A percentile compares a stretch with the other conserved stretches of the same genome.
phyloP scores from a whole-genome alignment of 2,888 invertebrate species.

The Pteria penguin region DNA sequence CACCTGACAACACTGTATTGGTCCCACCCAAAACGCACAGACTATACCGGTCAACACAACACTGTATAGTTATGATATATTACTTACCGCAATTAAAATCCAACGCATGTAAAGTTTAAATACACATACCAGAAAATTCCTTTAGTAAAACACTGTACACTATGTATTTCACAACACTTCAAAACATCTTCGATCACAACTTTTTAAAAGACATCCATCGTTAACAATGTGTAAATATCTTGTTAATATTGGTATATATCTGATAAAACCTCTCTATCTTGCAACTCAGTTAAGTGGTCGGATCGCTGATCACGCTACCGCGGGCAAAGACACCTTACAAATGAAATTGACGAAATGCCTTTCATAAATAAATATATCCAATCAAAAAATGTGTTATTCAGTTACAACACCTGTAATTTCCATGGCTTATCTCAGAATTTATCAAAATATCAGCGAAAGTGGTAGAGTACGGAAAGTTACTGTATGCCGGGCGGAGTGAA shows the following conservation, averaged over 20 bases:
- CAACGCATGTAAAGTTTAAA: no score
- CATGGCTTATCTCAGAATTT: background rate
- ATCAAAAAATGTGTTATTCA: background rate
- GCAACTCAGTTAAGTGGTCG: background rate
- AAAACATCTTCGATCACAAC: no score
- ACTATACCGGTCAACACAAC: no score
- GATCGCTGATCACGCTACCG: background rate
- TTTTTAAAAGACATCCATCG: background rate
- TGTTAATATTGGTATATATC: background rate
- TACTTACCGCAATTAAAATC: no score
- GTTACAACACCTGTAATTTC: background rate
- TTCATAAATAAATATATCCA: background rate
- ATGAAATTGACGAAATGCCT: background rate
- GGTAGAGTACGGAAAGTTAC: no score
- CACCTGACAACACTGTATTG: no score
- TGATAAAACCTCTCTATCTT: background rate
- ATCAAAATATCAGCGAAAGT: background rate
- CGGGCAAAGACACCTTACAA: constrained; percentile 3
- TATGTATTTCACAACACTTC: no score
- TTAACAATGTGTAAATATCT: background rate
- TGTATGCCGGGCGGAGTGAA: no score
- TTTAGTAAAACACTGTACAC: no score
- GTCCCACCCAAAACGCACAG: no score
- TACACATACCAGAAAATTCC: no score
- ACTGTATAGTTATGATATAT: no score